These are phyloP conservation scores for Orycteropus afer DNA, from an alignment of 2,113 vertebrate genomes.

Conservation along the genomic window DNA sequence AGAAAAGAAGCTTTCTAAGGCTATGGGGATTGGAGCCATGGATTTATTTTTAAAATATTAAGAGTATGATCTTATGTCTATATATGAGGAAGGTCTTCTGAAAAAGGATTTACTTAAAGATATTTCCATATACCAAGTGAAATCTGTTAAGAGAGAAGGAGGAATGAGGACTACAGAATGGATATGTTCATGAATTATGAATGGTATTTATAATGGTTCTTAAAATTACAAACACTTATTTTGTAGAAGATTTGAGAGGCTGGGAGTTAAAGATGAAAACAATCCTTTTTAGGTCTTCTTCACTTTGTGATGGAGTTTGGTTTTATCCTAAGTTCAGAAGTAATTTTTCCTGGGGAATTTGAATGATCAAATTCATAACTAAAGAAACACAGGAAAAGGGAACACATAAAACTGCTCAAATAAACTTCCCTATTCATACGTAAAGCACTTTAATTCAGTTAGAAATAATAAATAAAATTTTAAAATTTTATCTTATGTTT, in stretches of 20 bases:
- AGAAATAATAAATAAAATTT: neutral
- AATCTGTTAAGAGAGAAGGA: neutral
- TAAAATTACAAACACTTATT: neutral
- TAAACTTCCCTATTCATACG: neutral
- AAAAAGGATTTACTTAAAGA: neutral
- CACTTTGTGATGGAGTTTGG: neutral
- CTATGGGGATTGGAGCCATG: neutral
- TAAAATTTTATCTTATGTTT: neutral
- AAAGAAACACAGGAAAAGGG: neutral
- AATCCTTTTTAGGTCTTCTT: neutral
- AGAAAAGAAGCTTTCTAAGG: neutral
- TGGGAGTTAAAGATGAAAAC: neutral
- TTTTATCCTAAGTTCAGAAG: neutral
- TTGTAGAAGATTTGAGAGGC: neutral
- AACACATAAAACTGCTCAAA: neutral
- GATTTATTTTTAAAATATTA: neutral
- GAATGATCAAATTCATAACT: neutral
- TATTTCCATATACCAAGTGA: neutral
- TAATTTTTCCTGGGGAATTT: neutral
- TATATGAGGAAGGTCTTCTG: fast-evolving
- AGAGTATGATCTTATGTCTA: neutral
- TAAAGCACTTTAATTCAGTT: neutral
- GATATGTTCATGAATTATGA: neutral
- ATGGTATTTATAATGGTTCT: neutral
- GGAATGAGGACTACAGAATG: neutral